Percentiles rank a stretch among this genome's conserved stretches.
Conservation (phyloP, 2,888 invertebrate genomes). For the Trissoscelio sp. region DNA sequence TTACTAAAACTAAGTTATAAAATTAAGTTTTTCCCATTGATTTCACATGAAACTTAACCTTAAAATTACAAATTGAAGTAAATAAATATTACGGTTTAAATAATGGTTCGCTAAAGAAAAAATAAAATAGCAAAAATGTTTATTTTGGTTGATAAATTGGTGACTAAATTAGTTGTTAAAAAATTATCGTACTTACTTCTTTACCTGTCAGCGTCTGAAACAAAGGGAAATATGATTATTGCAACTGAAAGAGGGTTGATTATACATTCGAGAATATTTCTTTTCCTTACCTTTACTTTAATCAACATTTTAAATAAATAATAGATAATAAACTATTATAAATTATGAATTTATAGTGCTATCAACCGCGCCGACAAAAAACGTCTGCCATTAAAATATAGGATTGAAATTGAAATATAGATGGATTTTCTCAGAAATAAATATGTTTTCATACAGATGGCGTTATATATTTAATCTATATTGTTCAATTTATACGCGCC, state of each 20-base stretch:
- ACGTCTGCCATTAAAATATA: conserved; percentile 49
- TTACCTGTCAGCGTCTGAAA: conserved; percentile 67
- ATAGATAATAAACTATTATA: conserved; percentile 46
- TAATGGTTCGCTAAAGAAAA: too few species aligned
- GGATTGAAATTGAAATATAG: neutral
- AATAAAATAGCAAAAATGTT: too few species aligned
- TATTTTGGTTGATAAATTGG: conserved; percentile 2
- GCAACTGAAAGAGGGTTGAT: neutral
- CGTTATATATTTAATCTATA: too few species aligned
- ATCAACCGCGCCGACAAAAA: conserved; percentile 55
- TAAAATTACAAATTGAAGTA: too few species aligned
- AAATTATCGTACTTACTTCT: conserved; percentile 60
- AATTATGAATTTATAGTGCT: conserved; percentile 38
- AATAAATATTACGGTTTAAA: too few species aligned
- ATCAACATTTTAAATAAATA: conserved; percentile 64
- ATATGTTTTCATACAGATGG: too few species aligned
- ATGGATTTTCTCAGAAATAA: too few species aligned
- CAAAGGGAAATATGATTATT: conserved; percentile 14
- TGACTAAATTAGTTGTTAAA: conserved; percentile 9
- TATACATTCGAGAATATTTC: neutral
- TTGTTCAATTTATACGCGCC: too few species aligned
- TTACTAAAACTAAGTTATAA: neutral
- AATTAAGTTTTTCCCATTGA: too few species aligned
- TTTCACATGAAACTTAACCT: too few species aligned
- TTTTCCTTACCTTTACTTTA: conserved; percentile 54